Conservation (phyloP, 2,113 vertebrate genomes). For the Equus quagga region DNA sequence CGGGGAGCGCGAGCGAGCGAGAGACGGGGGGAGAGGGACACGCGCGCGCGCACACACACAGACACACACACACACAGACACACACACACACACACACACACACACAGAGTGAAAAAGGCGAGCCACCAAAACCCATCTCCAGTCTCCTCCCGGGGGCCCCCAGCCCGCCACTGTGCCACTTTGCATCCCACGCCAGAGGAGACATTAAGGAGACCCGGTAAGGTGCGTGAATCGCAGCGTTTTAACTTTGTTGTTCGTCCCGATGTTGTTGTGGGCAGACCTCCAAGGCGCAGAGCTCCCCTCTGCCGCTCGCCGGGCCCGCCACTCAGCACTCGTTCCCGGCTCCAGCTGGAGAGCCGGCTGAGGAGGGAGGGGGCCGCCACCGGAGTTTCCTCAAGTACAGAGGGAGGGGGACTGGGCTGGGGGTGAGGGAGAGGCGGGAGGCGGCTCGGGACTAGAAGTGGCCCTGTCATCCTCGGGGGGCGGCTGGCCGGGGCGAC, state of each 20-base stretch:
- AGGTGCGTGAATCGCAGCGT: conserved; percentile 84
- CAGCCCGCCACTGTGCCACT: conserved; percentile 76
- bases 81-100: not conserved
- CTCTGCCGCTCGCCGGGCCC: conserved; percentile 44
- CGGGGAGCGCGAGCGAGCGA: conserved; percentile 59
- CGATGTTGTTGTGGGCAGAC: conserved; percentile 68
- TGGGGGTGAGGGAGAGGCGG: conserved; percentile 26
- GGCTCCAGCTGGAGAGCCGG: conserved; percentile 75
- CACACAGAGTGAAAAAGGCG: conserved; percentile 64
- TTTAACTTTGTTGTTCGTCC: conserved; percentile 83
- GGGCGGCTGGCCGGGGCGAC: conserved; percentile 11
- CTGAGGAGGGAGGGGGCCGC: conserved; percentile 52
- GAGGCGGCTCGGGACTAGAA: not conserved
- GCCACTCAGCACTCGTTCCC: conserved; percentile 46
- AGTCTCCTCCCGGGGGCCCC: conserved; percentile 82
- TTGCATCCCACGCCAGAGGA: conserved; percentile 82
- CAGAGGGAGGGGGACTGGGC: conserved; percentile 53
- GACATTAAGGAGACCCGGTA: conserved; percentile 83
- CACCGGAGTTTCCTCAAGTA: conserved; percentile 71
- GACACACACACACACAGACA: not conserved
- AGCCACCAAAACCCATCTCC: conserved; percentile 81
- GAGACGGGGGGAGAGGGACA: conserved; percentile 61
- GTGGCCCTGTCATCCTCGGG: conserved; percentile 30
- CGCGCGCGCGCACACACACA: conserved; percentile 31
- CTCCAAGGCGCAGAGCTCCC: conserved; percentile 75